Evolutionary conservation across 2,113 vertebrate species (phyloP).

Genomic region (Aspidoscelis tigris): DNA sequence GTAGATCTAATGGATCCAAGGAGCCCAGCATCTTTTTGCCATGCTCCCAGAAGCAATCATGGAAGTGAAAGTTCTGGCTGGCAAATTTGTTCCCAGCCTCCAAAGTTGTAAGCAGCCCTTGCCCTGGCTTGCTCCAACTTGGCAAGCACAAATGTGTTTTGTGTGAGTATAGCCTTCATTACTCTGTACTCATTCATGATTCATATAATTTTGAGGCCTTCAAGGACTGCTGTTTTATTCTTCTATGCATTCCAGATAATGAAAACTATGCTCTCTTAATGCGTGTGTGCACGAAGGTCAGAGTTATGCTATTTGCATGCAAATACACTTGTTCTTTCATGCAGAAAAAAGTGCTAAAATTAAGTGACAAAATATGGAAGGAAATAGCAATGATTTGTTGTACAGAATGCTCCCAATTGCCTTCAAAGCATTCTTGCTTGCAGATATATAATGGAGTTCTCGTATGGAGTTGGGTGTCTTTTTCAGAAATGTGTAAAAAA

Average conservation of each 20-base stretch:
- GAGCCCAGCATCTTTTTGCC: no score
- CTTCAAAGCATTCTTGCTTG: not conserved
- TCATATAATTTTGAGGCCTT: not conserved
- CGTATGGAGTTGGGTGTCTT: no score
- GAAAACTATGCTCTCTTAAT: constrained; percentile 38
- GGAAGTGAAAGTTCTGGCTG: no score
- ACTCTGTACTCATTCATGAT: not conserved
- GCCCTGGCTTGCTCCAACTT: no score
- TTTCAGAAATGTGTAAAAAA: not conserved
- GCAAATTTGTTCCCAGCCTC: no score
- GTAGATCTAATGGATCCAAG: no score
- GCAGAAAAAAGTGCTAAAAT: constrained; percentile 43
- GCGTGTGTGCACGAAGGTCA: constrained; percentile 26
- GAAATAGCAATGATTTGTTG: constrained; percentile 25
- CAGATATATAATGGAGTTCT: constrained; percentile 11
- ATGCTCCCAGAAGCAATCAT: no score
- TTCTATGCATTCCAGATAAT: constrained; percentile 27
- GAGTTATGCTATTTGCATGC: constrained; percentile 53
- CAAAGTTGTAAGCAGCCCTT: no score
- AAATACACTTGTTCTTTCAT: constrained; percentile 47
- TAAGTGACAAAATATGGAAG: constrained; percentile 16
- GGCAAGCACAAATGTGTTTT: not conserved
- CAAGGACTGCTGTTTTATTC: constrained; percentile 18
- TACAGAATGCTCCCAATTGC: not conserved
- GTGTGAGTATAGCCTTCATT: not conserved